These are phyloP conservation scores for Neolamprologus fasciatus DNA, from an alignment of 2,113 vertebrate species.

Conservation along the genomic window DNA sequence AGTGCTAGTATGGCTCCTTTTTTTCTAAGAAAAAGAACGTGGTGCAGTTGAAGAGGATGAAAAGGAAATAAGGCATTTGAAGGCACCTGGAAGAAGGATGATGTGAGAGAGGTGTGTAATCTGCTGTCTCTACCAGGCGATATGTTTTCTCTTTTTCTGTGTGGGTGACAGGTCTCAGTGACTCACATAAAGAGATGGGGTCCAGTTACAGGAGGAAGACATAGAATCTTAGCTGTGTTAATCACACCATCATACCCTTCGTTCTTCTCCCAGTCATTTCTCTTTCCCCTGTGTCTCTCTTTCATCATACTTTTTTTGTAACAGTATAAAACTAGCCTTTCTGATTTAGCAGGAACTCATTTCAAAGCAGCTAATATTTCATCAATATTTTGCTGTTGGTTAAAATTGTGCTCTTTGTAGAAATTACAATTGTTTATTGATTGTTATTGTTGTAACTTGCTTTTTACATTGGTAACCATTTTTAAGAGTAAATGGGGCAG, in stretches of 20 bases:
- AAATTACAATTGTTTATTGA: background rate
- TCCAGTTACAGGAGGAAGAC: background rate
- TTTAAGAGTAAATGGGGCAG: background rate
- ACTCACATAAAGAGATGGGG: background rate
- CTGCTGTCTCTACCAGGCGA: background rate
- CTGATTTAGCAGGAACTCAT: background rate
- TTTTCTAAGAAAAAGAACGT: background rate
- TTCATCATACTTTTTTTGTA: background rate
- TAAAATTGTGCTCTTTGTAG: background rate
- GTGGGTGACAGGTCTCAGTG: background rate
- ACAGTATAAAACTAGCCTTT: background rate
- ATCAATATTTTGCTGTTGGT: background rate
- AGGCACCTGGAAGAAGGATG: background rate
- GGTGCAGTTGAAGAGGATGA: background rate
- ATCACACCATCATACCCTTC: background rate
- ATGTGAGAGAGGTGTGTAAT: background rate
- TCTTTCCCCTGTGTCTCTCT: background rate
- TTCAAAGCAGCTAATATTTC: background rate
- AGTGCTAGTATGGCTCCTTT: background rate
- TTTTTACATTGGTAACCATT: background rate
- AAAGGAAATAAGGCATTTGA: background rate
- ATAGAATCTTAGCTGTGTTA: background rate
- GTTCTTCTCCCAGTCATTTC: background rate
- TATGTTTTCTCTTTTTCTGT: background rate
- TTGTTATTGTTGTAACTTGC: background rate